Percentiles rank a stretch among this genome's conserved stretches.
phyloP scores from a whole-genome alignment of 2,888 invertebrate genomes.

The Acanthacorydalis orientalis region DNA sequence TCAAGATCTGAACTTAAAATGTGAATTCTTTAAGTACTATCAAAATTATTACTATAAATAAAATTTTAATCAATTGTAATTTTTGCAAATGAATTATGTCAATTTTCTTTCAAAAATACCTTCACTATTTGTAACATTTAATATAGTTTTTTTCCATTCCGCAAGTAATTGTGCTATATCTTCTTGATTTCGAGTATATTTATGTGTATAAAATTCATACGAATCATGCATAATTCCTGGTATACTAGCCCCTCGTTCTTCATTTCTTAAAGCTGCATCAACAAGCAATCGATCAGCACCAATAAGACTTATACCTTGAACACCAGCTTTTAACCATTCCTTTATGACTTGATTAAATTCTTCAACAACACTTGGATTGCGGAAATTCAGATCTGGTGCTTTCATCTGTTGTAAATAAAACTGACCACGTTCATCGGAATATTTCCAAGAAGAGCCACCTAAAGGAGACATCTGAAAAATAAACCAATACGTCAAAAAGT shows the following conservation, averaged over 20 bases:
- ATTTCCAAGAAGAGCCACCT: constrained; percentile 51
- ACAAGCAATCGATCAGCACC: constrained; percentile 50
- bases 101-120: constrained; percentile 15
- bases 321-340: constrained; percentile 58
- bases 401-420: constrained; percentile 68
- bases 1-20: too few relatives aligned
- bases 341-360: constrained; percentile 49
- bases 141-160: constrained; percentile 43
- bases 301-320: constrained; percentile 62
- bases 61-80: neutral
- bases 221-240: constrained; percentile 27
- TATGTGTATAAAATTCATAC: constrained; percentile 48
- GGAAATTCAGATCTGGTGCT: constrained; percentile 70
- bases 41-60: neutral
- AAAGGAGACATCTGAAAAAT: constrained; percentile 27
- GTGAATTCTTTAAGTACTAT: too few relatives aligned
- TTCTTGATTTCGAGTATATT: constrained; percentile 43
- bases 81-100: neutral
- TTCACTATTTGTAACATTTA: constrained; percentile 32
- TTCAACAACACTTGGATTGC: constrained; percentile 43
- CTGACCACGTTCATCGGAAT: constrained; percentile 39
- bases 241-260: constrained; percentile 23
- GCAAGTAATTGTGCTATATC: constrained; percentile 39
- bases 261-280: constrained; percentile 33
- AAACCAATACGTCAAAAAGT: neutral